Base-by-base conservation (phyloP, 2,888 invertebrate species). In the Apoda limacodes region DNA sequence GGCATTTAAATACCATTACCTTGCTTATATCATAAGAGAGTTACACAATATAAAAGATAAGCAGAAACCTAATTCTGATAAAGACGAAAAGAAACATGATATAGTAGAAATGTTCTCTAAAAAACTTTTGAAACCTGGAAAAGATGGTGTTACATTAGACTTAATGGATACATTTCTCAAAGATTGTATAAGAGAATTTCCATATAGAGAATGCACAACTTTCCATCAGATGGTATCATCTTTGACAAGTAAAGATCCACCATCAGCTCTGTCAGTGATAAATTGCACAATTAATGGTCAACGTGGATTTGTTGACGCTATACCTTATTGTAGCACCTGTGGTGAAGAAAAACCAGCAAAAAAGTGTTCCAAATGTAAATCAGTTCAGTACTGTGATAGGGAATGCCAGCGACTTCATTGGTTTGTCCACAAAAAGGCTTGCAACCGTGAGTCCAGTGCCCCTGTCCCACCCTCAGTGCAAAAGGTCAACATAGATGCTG, bases 351-450 rank as follows among this genome's bases (percentile, higher is more conserved):
- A 91, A 46, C 93, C 95, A 0, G 86, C 88, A 5, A 97, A 96
- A 61, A 93, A 95, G 63, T 99, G 98, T 68, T 90, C 95, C 6
- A 93, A 93, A 61, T 99, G 98, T 70, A 95, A 94, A 82, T 85
- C 86, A 34, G 94, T 94, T 29, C 89, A 92, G 60, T 99, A 99
- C 62, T 99, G 98, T 72, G 92, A 95, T 67, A 84, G 92, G 37
- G 90, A 92, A 55, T 99, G 99, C 62, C 98, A 99, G 65, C 87
- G 94, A 43, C 76, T 97, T 25, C 97, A 94, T 61, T 94, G 94
- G 94, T 92, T 91, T 55, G 87, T 92, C 53, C 94, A 95, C 63
- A 94, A 94, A 69, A 93, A 93, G 55, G 88, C 86, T 20, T 95
- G 94, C 55, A 85, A 87, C 35, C 80, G 89, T 40, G 83, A 88